Base-by-base conservation (phyloP, 2,113 vertebrate species). In the Platichthys stellatus region DNA sequence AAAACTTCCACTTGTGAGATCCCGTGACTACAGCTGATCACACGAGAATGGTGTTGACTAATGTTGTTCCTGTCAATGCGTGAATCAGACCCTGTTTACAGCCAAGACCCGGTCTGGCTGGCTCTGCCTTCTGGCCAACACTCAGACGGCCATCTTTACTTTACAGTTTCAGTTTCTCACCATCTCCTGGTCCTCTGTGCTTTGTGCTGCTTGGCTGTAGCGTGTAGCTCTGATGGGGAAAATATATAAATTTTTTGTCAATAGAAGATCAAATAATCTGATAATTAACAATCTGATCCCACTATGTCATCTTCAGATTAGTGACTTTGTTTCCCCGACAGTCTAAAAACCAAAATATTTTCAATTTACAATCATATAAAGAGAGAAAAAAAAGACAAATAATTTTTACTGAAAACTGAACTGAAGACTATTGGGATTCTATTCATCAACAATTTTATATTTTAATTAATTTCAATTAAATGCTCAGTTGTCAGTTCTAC, bases 41-140 rank as follows among this genome's bases (percentile, higher is more conserved):
- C 57, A 79, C 63, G 76, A 69, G 47, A 79, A 58, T 63, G 12
- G 66, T 84, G 79, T 78, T 5, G 3, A 38, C 54, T 68, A 76
- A 74, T 69, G 84, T 89, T 89, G 85, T 89, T 89, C 80, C 86
- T 74, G 80, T 81, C 68, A 86, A 26, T 18, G 76, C 7, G 61
- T 83, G 78, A 90, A 83, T 79, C 65, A 61, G 78, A 86, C 61
- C 69, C 76, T 11, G 7, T 76, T 82, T 78, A 40, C 70, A 74
- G 84, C 76, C 73, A 83, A 63, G 73, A n/a, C 40, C 31, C 0
- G 6, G 15, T 72, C 35, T 63, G 24, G 38, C 24, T 69, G 18
- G 4, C 68, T 78, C 31, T 47, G 63, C 76, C 81, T 72, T 85
- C 83, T 90, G 87, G 81, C 49, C 63, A 56, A 60, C 28, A 53